Evolutionary conservation across 2,797 vertebrate species (phyloP), one percentile per base, ranked within the genome.

Genomic region (Arctocebus calabarensis): DNA sequence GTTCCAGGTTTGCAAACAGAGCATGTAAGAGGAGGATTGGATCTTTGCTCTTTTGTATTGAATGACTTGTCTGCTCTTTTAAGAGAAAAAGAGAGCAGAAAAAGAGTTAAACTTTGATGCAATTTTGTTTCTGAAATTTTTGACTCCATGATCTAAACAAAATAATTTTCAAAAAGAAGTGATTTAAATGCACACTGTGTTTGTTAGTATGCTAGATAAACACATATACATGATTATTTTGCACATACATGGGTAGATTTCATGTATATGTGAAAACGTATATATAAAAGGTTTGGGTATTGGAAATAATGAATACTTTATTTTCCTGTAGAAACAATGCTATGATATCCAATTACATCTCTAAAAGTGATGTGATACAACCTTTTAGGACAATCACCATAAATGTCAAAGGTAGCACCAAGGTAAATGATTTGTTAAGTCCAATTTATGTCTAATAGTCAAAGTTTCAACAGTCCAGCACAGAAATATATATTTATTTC

Each of bases 51-150:
- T 74, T 75, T 71, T 93, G 55, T 2, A 84, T 40, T 27, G 16
- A 12, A 45, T 88, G 45, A 64, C 23, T 70, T 27, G 0, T 29
- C 77, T 52, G 7, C 64, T 23, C 57, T 59, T 37, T 62, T 55
- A 75, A 20, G 29, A 57, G 32, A 66, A 66, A n/a, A 32, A 66
- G 7, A 64, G 29, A 64, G 62, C 25, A 62, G 62, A 14, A 59
- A 71, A 55, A 43, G 0, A 74, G 17, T 88, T 68, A 84, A 95
- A 68, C 11, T 87, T 22, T 71, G 59, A 81, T 48, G 17, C 75
- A 84, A 25, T 88, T 84, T 96, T 77, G 7, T 5, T 55, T 95
- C 66, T 82, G n/a, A 59, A 86, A 79, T 78, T 59, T 94, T 84
- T 88, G 66, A 4, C 4, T 62, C 2, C 32, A 48, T 61, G 4